phyloP scores from a whole-genome alignment of 2,888 invertebrate species.

The Psylliodes chrysocephalus region DNA sequence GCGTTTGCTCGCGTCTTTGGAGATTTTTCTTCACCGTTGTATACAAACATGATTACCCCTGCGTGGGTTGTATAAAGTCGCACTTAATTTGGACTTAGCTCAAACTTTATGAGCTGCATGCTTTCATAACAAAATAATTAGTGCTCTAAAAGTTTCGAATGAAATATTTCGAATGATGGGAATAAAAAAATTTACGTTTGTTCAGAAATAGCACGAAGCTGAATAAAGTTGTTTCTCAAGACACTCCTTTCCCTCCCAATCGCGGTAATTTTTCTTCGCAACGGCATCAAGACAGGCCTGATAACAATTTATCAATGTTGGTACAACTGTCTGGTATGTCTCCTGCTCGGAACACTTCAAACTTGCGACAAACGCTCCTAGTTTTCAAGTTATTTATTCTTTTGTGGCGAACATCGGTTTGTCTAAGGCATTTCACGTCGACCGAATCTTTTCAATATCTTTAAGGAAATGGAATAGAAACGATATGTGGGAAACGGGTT shows the following conservation, averaged over 20 bases:
- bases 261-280: slow-evolving; percentile 6
- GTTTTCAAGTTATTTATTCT: slow-evolving; percentile 18
- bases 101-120: slow-evolving; percentile 9
- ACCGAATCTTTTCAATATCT: slow-evolving; percentile 21
- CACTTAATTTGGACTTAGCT: slow-evolving; percentile 25
- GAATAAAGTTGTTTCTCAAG: slow-evolving; percentile 1
- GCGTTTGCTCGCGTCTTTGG: slow-evolving; percentile 13
- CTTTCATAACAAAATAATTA: slow-evolving; percentile 16
- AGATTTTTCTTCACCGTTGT: slow-evolving; percentile 23
- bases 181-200: no score
- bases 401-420: slow-evolving; percentile 18
- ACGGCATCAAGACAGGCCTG: slow-evolving; percentile 9
- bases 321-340: slow-evolving; percentile 21
- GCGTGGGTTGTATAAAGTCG: slow-evolving; percentile 26
- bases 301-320: slow-evolving; percentile 23
- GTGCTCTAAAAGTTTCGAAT: no score
- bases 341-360: slow-evolving; percentile 7
- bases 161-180: no score
- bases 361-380: not conserved
- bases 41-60: slow-evolving; percentile 29
- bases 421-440: slow-evolving; percentile 16
- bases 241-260: not conserved
- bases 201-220: no score
- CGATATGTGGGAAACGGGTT: slow-evolving; percentile 6
- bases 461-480: slow-evolving; percentile 21